Percentiles rank a stretch among this genome's conserved stretches.
Evolutionary conservation across 2,113 vertebrate species (phyloP).

Genomic region (Morphnarchus princeps): DNA sequence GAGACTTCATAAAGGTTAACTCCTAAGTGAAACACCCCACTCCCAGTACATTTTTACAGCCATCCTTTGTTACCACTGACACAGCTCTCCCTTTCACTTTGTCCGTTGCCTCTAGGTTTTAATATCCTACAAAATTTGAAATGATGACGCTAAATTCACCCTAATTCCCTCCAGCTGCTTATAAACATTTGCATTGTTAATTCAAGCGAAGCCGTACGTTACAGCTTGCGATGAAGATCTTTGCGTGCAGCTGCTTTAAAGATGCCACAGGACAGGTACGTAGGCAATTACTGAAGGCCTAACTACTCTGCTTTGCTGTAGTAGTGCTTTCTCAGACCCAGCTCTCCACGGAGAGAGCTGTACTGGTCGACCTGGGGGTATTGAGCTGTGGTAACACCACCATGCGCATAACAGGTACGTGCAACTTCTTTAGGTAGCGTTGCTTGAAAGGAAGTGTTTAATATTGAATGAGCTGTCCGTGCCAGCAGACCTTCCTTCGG

Average conservation of each 20-base stretch:
- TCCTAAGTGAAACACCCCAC: rapidly evolving
- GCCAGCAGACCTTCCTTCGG: not conserved
- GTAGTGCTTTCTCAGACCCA: not conserved
- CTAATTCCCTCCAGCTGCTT: not conserved
- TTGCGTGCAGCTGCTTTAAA: not conserved
- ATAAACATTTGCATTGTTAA: not conserved
- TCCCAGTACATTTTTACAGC: not conserved
- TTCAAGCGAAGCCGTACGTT: not conserved
- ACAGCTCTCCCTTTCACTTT: not conserved
- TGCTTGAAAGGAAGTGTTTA: not conserved
- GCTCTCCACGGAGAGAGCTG: not conserved
- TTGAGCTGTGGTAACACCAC: not conserved
- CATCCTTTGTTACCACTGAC: not conserved
- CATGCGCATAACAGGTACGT: rapidly evolving
- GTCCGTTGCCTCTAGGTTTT: not conserved
- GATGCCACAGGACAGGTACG: rapidly evolving
- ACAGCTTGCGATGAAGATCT: not conserved
- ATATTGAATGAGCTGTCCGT: not conserved
- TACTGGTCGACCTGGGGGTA: not conserved
- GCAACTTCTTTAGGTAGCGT: not conserved
- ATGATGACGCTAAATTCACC: not conserved
- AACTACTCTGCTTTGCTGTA: rapidly evolving
- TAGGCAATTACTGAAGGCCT: not conserved
- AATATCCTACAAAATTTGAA: not conserved
- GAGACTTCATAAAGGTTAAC: not conserved